Base-by-base conservation (phyloP, 2,113 vertebrate genomes). In the Furnarius figulus region DNA sequence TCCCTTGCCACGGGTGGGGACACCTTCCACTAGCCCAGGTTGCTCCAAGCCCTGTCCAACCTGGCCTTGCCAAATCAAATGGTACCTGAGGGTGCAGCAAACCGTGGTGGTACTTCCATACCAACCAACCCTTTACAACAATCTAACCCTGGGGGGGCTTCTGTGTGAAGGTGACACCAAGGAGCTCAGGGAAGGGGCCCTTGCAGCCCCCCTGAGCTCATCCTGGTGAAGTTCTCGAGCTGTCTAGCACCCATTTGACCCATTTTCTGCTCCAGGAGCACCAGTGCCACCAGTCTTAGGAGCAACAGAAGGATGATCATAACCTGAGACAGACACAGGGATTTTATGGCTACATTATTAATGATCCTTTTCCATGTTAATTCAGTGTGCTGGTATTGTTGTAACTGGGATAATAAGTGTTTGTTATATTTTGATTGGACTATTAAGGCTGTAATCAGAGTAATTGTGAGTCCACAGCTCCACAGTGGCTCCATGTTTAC, bases 371-470 rank as follows among this genome's bases (percentile, higher is more conserved):
- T 67, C 65, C 35, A 5, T 67, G 24, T 42, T 33, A 84, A 95
- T 89, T 87, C 27, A 13, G 35, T 59, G 50, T 5, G 9, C 73
- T 90, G 31, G 20, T 46, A 4, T 55, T 50, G 35, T 55, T 81
- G 55, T 68, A 84, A 6, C 59, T n/a, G 72, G 68, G 46, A 84
- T 92, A 84, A 94, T 62, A 89, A 90, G 50, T 56, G 33, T 80
- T 85, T 76, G 68, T 74, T 84, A 35, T 50, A 12, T 62, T 92
- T 65, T 74, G 86, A 89, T 87, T 63, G n/a, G 85, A 10, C 25
- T 53, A 53, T 44, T 76, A 30, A 44, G 87, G 15, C 52, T 81
- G n/a, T 37, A 71, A 52, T 81, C 71, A 90, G 50, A 28, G 46
- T 50, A 46, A 31, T 46, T 59, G n/a, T 24, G 86, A 77, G 70